Evolutionary conservation across 2,888 invertebrate genomes (phyloP).

Genomic region (Meganola albula): DNA sequence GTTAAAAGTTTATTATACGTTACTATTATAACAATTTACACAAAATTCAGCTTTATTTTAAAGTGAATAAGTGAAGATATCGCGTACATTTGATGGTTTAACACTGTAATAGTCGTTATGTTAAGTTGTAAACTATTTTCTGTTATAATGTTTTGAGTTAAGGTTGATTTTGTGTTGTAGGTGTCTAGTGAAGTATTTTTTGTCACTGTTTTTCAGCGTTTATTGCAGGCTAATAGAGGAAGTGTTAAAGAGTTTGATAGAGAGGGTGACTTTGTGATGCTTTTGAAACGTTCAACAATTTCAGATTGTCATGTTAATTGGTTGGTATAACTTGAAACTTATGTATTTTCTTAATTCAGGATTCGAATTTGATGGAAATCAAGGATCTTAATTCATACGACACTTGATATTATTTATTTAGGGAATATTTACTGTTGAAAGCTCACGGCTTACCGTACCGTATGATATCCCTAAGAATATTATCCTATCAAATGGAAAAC

Average conservation of each 20-base stretch:
- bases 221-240: slow-evolving; percentile 50
- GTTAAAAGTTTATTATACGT: slow-evolving; percentile 64
- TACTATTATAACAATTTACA: slow-evolving; percentile 8
- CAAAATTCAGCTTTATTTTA: slow-evolving; percentile 29
- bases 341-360: too few relatives aligned
- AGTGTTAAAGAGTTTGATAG: slow-evolving; percentile 51
- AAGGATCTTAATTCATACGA: too few relatives aligned
- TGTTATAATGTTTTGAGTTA: background rate
- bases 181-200: slow-evolving; percentile 10
- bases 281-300: too few relatives aligned
- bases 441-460: too few relatives aligned
- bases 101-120: slow-evolving; percentile 7
- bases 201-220: slow-evolving; percentile 25
- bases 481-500: too few relatives aligned
- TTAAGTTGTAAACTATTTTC: background rate
- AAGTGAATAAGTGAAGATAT: slow-evolving; percentile 11
- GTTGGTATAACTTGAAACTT: too few relatives aligned
- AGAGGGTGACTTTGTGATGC: too few relatives aligned
- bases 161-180: slow-evolving; percentile 8
- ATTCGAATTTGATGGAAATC: too few relatives aligned
- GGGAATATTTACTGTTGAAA: too few relatives aligned
- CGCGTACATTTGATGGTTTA: slow-evolving; percentile 5
- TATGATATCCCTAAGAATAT: too few relatives aligned
- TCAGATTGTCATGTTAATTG: too few relatives aligned
- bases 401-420: too few relatives aligned